These are phyloP conservation scores for Cavia aperea DNA, from an alignment of 2,113 vertebrate species.

Conservation along the genomic window DNA sequence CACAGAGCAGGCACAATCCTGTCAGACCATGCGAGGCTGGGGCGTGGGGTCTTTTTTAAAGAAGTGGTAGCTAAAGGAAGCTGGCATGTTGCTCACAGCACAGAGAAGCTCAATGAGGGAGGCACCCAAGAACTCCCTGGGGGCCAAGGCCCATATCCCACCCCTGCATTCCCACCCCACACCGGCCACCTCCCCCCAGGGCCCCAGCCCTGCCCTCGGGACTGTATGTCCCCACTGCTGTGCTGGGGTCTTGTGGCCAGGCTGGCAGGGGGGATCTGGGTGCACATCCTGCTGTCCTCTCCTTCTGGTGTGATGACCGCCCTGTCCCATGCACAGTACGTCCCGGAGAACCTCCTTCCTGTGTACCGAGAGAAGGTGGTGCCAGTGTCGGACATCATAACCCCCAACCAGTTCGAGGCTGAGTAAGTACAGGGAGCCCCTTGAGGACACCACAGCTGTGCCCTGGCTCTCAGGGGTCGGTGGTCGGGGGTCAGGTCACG, in stretches of 20 bases:
- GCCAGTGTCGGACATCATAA: conserved; percentile 95
- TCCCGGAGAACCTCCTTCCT: conserved; percentile 92
- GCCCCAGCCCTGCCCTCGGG: neutral
- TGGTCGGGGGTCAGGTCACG: too few species aligned
- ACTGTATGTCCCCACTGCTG: neutral
- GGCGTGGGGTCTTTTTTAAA: neutral
- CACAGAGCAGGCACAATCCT: accelerated
- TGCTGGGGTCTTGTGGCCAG: neutral
- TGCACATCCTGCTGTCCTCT: accelerated
- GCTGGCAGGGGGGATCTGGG: neutral
- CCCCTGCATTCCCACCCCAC: neutral
- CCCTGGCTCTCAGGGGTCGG: neutral
- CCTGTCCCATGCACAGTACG: conserved; percentile 79
- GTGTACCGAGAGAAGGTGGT: conserved; percentile 95
- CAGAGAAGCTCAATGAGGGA: neutral
- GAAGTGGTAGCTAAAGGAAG: too few species aligned
- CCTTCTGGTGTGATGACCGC: accelerated
- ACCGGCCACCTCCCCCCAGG: neutral
- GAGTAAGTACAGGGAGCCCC: conserved; percentile 84
- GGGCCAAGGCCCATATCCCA: neutral
- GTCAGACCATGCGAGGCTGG: too few species aligned
- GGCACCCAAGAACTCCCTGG: neutral
- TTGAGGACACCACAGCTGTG: neutral
- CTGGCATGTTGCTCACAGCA: neutral
- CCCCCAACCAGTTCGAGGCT: conserved; percentile 98